A percentile compares a stretch with the other conserved stretches of the same genome.
phyloP scores from a whole-genome alignment of 1,140 invertebrate genomes.

The Hyposmocoma kahamanoa region DNA sequence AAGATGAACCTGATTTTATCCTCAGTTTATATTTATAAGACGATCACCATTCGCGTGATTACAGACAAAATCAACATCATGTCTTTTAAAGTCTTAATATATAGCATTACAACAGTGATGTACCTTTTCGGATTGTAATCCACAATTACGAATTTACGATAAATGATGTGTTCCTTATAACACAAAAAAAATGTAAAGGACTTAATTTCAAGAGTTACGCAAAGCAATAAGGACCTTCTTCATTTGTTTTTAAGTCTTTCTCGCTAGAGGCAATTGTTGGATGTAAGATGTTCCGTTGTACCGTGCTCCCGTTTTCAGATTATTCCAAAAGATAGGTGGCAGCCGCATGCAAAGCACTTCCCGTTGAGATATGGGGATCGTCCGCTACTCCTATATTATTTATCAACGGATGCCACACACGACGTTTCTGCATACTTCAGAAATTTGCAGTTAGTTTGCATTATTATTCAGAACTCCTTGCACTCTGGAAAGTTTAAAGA shows the following conservation, averaged over 20 bases:
- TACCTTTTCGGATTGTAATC: conserved; percentile 33
- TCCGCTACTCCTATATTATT: conserved; percentile 54
- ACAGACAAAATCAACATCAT: conserved; percentile 16
- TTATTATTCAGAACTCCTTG: too few species aligned
- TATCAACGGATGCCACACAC: conserved; percentile 60
- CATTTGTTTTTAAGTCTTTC: conserved; percentile 4
- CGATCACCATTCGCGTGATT: too few species aligned
- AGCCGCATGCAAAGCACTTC: conserved; percentile 66
- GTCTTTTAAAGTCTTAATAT: conserved; percentile 28
- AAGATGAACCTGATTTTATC: too few species aligned
- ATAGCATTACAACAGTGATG: conserved; percentile 43
- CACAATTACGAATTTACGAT: conserved; percentile 60
- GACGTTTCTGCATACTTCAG: conserved; percentile 47
- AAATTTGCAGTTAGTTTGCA: too few species aligned
- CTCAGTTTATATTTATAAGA: too few species aligned
- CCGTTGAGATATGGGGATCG: conserved; percentile 62
- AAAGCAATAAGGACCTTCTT: conserved; percentile 11
- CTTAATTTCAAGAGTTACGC: too few species aligned
- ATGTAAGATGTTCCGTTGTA: conserved; percentile 16
- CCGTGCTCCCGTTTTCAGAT: conserved; percentile 57
- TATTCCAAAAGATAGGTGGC: conserved; percentile 62
- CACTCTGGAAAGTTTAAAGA: too few species aligned
- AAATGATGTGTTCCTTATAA: conserved; percentile 51
- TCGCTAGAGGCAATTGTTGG: background rate
- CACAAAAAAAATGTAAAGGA: conserved; percentile 17